These are phyloP conservation scores for Mesoligia furuncula DNA, from an alignment of 2,888 invertebrate genomes.

Conservation along the genomic window DNA sequence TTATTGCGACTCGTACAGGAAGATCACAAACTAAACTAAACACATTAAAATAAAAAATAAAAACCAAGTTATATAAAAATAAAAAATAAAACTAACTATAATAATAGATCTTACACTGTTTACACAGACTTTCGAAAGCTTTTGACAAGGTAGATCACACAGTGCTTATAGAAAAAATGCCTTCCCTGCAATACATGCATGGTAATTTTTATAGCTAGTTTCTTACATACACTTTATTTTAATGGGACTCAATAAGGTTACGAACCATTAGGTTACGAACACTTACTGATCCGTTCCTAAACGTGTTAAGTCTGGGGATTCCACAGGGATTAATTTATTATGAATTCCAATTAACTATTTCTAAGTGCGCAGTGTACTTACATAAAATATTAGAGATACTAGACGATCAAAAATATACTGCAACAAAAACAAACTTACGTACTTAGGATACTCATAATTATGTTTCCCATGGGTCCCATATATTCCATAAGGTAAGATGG, in stretches of 20 bases:
- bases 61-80: too few relatives aligned
- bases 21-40: too few relatives aligned
- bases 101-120: not conserved
- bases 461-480: not conserved
- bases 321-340: not conserved
- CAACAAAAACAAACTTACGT: not conserved
- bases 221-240: not conserved
- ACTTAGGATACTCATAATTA: not conserved
- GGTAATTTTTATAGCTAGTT: not conserved
- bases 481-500: too few relatives aligned
- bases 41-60: too few relatives aligned
- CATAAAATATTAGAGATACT: too few relatives aligned
- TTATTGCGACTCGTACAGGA: too few relatives aligned
- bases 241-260: too few relatives aligned
- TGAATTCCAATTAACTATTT: not conserved
- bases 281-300: too few relatives aligned
- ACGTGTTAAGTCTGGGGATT: not conserved
- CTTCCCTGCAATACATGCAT: not conserved
- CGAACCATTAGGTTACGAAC: too few relatives aligned
- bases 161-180: not conserved
- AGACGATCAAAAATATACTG: not conserved
- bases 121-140: too few relatives aligned
- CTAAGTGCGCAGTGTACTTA: not conserved
- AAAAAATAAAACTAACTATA: too few relatives aligned
- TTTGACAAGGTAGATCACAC: conserved; percentile 1